These are phyloP conservation scores for Balaeniceps rex DNA, from an alignment of 2,113 vertebrate species.

Conservation along the genomic window DNA sequence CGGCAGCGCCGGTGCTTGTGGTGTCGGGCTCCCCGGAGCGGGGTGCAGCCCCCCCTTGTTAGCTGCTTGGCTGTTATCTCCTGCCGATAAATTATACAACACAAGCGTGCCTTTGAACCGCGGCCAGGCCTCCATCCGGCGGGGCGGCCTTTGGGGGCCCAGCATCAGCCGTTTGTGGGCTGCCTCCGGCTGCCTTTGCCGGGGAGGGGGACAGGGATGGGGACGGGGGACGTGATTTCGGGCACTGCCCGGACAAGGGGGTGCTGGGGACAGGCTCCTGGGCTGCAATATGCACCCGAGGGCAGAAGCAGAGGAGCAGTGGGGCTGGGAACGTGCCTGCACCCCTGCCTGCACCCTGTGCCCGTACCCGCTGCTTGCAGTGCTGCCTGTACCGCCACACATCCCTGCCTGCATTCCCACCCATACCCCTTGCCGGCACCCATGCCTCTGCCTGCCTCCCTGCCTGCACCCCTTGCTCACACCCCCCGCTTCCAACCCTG, in stretches of 20 bases:
- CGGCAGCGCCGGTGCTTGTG: fast-evolving
- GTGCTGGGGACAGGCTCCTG: not conserved
- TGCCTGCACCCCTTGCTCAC: not conserved
- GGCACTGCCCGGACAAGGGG: not conserved
- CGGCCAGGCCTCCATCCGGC: not conserved
- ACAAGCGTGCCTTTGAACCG: not conserved
- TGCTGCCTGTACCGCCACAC: not conserved
- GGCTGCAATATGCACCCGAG: fast-evolving
- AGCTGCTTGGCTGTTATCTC: not conserved
- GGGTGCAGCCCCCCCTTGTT: not conserved
- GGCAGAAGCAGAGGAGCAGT: not conserved
- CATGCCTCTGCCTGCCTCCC: not conserved
- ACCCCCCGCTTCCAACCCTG: not conserved
- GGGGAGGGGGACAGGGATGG: not conserved
- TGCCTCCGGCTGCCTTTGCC: not conserved
- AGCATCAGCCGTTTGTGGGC: not conserved
- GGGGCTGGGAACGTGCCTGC: not conserved
- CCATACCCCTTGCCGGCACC: too few relatives aligned
- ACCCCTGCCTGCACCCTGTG: not conserved
- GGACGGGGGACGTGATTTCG: fast-evolving
- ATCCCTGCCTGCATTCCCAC: not conserved
- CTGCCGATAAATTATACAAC: slow-evolving; percentile 17
- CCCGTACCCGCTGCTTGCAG: not conserved
- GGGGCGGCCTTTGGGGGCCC: not conserved
- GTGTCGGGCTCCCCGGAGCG: not conserved